Conservation (phyloP, 2,113 vertebrate species). For the Chamaetylas fuelleborni region DNA sequence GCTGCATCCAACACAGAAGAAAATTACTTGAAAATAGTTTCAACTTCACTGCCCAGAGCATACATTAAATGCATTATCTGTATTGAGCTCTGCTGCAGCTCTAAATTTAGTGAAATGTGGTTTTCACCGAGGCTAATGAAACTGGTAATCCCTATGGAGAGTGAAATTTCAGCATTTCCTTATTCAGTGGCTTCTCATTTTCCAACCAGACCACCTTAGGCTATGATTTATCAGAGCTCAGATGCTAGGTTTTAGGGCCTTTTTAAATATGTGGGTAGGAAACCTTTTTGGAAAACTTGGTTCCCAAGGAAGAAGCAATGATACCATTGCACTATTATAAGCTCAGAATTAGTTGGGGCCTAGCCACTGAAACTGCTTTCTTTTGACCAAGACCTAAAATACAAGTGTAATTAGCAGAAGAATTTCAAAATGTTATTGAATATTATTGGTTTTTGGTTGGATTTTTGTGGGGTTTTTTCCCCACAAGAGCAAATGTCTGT, state of each 20-base stretch:
- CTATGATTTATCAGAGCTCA: not conserved
- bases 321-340: not conserved
- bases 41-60: constrained; percentile 62
- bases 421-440: not conserved
- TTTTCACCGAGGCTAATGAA: constrained; percentile 63
- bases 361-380: not conserved
- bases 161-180: constrained; percentile 47
- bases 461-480: fast-evolving
- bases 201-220: constrained; percentile 17
- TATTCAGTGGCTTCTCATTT: constrained; percentile 43
- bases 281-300: not conserved
- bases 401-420: not conserved
- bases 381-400: not conserved
- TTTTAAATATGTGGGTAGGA: not conserved
- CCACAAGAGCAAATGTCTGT: not conserved
- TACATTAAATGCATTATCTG: constrained; percentile 58
- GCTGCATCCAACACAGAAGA: constrained; percentile 41
- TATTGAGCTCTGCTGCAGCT: constrained; percentile 52
- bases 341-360: not conserved
- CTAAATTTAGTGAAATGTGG: constrained; percentile 61
- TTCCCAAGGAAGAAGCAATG: not conserved
- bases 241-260: not conserved
- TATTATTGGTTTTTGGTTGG: not conserved
- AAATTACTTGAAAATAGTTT: constrained; percentile 69
- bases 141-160: constrained; percentile 46